Base-by-base conservation (phyloP, 92 coral and sea anemone species). In the Micromussa lordhowensis region DNA sequence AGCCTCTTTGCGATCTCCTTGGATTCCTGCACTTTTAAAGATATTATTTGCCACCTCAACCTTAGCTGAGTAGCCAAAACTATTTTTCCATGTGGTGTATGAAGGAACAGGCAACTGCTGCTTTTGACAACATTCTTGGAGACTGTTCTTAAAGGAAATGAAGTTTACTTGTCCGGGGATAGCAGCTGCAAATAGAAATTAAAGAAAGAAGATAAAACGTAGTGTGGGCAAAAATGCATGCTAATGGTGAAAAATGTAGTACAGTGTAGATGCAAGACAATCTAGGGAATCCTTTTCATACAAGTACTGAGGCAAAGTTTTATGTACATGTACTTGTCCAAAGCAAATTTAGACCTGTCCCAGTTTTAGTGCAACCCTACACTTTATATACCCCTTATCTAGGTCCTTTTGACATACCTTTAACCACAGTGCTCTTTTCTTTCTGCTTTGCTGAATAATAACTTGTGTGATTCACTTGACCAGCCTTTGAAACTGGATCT, bases 141-240 rank as follows among this genome's bases (percentile, higher is more conserved):
- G 91, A 68, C 96, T 98, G 93, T 98, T 98, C 91, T 98, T 98
- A 94, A 91, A 98, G 38, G 99, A 98, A 54, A 98, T 96, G 89
- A 95, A 98, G 77, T 87, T 91, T 32, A 70, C 73, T 22, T 93
- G 91, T 49, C 98, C 97, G n/a, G 96, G 98, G 28, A 77, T 80
- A 64, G 94, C 70, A 57, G 92, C 98, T 94, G 72, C 2, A 79
- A 44, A 44, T 7, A 82, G 44, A 18, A 82, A 74, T 19, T 19
- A 38, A 63, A 35, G 75, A 79, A 44, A 44, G 51, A 44, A 44
- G 51, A 7, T 44, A 44, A 44, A 8, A 44, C 8, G 51, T 8
- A 44, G 51, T 44, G 13, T 1, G 17, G 10, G 15, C 29, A 79
- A 79, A 40, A 31, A 72, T 72, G 35, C 77, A 31, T 34, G 61